Evolutionary conservation across 2,797 vertebrate genomes (phyloP).

Genomic region (Parauchenoglanis ngamensis): DNA sequence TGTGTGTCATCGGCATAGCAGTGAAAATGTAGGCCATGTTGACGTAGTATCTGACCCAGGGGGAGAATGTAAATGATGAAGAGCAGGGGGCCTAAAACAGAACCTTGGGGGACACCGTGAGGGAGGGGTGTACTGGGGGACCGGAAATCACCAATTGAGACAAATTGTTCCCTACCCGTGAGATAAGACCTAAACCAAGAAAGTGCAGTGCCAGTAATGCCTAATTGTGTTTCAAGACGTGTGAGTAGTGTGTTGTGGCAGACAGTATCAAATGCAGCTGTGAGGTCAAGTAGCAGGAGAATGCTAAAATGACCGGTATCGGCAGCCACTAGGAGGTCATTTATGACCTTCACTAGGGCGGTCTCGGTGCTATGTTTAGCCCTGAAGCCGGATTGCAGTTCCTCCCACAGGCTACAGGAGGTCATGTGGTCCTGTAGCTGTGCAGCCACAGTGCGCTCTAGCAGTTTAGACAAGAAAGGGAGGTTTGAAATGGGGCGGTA

Average conservation of each 20-base stretch:
- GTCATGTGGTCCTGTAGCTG: background rate
- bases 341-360: background rate
- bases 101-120: background rate
- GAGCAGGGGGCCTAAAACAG: too few relatives aligned
- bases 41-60: too few relatives aligned
- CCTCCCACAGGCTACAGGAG: background rate
- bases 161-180: background rate
- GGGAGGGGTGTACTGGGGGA: background rate
- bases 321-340: slow-evolving; percentile 1
- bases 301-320: background rate
- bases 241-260: background rate
- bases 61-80: too few relatives aligned
- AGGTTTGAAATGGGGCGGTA: slow-evolving; percentile 22
- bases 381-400: background rate
- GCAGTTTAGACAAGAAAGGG: background rate
- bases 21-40: too few relatives aligned
- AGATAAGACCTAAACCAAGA: background rate
- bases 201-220: background rate
- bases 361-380: slow-evolving; percentile 11
- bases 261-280: too few relatives aligned
- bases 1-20: too few relatives aligned
- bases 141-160: background rate
- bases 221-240: background rate
- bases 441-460: background rate
- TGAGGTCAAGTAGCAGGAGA: background rate